Evolutionary conservation across 2,888 invertebrate genomes (phyloP).

Genomic region (Amphipyra tragopoginis): DNA sequence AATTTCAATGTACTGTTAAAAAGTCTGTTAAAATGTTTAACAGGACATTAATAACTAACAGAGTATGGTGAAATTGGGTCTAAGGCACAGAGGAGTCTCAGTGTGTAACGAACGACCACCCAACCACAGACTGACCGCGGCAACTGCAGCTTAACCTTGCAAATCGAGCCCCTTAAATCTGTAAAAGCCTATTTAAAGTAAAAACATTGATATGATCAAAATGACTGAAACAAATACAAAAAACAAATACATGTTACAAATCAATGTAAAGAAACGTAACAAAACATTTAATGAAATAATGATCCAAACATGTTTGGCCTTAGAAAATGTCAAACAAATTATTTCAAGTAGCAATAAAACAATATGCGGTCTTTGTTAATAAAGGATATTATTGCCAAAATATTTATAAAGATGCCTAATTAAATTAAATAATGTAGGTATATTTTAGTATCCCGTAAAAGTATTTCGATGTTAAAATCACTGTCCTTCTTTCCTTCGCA

Average conservation of each 20-base stretch:
- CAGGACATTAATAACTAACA: too few species aligned
- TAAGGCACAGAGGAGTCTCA: too few species aligned
- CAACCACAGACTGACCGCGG: too few species aligned
- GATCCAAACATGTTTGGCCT: conserved; percentile 31
- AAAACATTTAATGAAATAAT: conserved; percentile 9
- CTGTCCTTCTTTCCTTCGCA: too few species aligned
- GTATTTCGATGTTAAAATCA: too few species aligned
- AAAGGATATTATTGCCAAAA: conserved; percentile 11
- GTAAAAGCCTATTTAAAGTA: neutral
- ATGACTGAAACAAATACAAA: conserved; percentile 8
- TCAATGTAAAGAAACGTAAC: conserved; percentile 2
- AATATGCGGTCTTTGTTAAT: conserved; percentile 39
- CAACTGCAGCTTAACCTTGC: too few species aligned
- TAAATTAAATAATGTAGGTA: conserved; percentile 15
- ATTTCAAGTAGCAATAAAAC: conserved; percentile 41
- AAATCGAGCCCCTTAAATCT: too few species aligned
- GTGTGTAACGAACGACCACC: too few species aligned
- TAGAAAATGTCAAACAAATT: conserved; percentile 41
- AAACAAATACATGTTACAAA: conserved; percentile 2
- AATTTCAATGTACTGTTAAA: too few species aligned
- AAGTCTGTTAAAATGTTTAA: too few species aligned
- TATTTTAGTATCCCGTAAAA: neutral
- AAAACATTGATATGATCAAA: neutral
- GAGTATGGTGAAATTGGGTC: too few species aligned
- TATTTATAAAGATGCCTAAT: conserved; percentile 15